phyloP scores from a whole-genome alignment of 2,113 vertebrate species.

The Ranitomeya imitator region DNA sequence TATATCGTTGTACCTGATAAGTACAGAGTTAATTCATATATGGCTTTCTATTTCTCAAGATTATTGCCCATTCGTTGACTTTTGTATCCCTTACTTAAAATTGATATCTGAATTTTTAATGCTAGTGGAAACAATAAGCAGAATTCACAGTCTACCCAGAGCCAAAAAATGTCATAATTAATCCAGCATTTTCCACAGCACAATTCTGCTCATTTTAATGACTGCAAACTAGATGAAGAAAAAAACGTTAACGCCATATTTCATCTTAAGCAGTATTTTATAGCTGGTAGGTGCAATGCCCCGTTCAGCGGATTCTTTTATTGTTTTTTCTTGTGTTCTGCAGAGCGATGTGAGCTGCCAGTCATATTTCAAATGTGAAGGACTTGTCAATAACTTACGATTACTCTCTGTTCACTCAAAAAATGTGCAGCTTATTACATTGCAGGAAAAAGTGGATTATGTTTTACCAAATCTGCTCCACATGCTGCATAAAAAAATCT shows the following conservation, averaged over 20 bases:
- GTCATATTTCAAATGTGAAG: not conserved
- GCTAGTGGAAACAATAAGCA: conserved; percentile 58
- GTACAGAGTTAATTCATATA: not conserved
- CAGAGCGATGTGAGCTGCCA: not conserved
- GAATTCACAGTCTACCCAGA: conserved; percentile 55
- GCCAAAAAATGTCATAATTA: conserved; percentile 56
- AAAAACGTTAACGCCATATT: conserved; percentile 56
- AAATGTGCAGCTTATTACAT: too few relatives aligned
- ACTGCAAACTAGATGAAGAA: conserved; percentile 35
- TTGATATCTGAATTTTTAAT: conserved; percentile 26
- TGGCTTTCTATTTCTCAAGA: not conserved
- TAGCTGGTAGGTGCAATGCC: not conserved
- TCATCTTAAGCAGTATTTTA: not conserved
- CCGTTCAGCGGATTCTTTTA: not conserved
- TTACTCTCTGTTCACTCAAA: not conserved
- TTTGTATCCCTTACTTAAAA: not conserved
- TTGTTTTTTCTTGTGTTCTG: not conserved
- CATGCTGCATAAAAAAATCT: too few relatives aligned
- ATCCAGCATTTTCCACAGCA: conserved; percentile 60
- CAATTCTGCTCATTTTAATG: conserved; percentile 65
- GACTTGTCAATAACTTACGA: not conserved
- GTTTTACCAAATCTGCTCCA: too few relatives aligned
- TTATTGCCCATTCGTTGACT: not conserved
- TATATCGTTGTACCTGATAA: not conserved
- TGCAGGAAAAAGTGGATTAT: too few relatives aligned